phyloP scores from a whole-genome alignment of 2,888 invertebrate species.

The Linnaemya vulpina region DNA sequence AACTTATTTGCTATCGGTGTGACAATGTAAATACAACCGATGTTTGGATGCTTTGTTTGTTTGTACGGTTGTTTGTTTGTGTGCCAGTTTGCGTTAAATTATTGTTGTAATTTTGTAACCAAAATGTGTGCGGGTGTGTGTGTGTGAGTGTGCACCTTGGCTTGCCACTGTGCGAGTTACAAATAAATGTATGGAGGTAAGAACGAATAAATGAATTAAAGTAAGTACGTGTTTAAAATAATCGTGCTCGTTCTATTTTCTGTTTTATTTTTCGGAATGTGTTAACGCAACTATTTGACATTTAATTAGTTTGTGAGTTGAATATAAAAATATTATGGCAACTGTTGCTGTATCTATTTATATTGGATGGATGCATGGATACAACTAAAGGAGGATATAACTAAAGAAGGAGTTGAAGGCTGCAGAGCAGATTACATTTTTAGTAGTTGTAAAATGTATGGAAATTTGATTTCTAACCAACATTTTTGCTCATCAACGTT shows the following conservation, averaged over 20 bases:
- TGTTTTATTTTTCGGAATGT: slow-evolving; percentile 76
- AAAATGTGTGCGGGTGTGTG: slow-evolving; percentile 14
- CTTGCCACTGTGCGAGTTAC: slow-evolving; percentile 20
- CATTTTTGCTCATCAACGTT: no score
- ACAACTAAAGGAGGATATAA: background rate
- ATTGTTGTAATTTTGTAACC: slow-evolving; percentile 55
- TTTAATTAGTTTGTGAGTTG: slow-evolving; percentile 81
- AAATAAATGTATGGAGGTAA: slow-evolving; percentile 30
- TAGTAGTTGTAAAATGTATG: background rate
- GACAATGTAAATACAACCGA: slow-evolving; percentile 61
- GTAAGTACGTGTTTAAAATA: slow-evolving; percentile 80
- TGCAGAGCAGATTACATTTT: background rate
- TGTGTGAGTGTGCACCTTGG: slow-evolving; percentile 5
- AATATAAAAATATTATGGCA: slow-evolving; percentile 76
- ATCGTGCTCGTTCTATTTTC: slow-evolving; percentile 73
- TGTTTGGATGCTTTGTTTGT: slow-evolving; percentile 58
- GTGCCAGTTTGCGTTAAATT: slow-evolving; percentile 43
- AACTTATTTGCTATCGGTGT: slow-evolving; percentile 44
- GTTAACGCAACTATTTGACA: slow-evolving; percentile 82
- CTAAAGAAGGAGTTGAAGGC: no score
- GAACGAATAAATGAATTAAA: slow-evolving; percentile 38
- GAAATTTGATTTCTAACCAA: no score
- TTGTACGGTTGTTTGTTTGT: slow-evolving; percentile 42
- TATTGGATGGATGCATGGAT: background rate
- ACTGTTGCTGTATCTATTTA: slow-evolving; percentile 25